phyloP scores from a whole-genome alignment of 2,797 vertebrate species.

The Babyrousa celebensis region DNA sequence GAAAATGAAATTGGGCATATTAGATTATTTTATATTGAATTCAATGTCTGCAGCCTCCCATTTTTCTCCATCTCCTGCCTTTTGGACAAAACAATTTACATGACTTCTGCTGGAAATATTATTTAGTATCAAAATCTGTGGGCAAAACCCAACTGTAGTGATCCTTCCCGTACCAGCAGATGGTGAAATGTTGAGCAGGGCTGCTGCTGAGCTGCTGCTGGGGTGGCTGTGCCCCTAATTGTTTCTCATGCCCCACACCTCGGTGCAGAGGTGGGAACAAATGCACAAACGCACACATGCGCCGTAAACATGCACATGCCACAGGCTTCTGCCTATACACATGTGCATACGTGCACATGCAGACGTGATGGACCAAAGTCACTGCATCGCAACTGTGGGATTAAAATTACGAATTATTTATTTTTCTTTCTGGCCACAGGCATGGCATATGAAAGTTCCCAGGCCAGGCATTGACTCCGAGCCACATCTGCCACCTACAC shows the following conservation, averaged over 20 bases:
- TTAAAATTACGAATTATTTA: background rate
- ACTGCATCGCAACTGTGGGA: accelerated
- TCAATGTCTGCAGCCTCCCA: slow-evolving; percentile 43
- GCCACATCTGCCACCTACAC: too few relatives aligned
- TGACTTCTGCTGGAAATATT: slow-evolving; percentile 64
- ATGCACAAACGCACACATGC: too few relatives aligned
- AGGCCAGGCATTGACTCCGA: too few relatives aligned
- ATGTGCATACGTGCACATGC: too few relatives aligned
- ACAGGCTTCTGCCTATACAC: too few relatives aligned
- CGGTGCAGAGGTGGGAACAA: too few relatives aligned
- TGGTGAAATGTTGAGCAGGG: background rate
- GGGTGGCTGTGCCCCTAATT: background rate
- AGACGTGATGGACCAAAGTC: background rate
- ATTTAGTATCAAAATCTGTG: slow-evolving; percentile 65
- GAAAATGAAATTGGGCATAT: slow-evolving; percentile 76
- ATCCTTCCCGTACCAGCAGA: slow-evolving; percentile 14
- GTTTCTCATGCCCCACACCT: too few relatives aligned
- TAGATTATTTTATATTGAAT: slow-evolving; percentile 82
- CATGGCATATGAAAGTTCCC: too few relatives aligned
- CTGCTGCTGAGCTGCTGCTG: background rate
- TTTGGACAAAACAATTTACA: slow-evolving; percentile 73
- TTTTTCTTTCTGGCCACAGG: too few relatives aligned
- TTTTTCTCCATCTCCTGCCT: slow-evolving; percentile 70
- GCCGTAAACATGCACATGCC: too few relatives aligned
- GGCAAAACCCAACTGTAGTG: background rate